phyloP scores from a whole-genome alignment of 2,113 vertebrate genomes.

The Mohoua ochrocephala region DNA sequence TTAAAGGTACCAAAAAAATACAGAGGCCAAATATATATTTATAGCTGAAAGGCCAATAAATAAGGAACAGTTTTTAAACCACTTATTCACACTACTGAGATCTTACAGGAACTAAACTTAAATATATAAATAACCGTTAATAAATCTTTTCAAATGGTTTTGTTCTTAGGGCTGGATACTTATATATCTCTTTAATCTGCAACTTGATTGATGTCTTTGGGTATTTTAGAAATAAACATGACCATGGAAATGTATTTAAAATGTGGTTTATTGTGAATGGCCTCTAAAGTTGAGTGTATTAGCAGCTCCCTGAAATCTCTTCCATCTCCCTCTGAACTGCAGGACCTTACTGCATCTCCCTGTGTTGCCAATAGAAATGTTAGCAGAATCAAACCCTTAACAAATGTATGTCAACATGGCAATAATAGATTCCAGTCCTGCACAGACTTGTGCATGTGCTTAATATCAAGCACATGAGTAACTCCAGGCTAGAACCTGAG shows the following conservation, averaged over 20 bases:
- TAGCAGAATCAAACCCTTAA: slow-evolving; percentile 41
- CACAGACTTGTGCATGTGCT: not conserved
- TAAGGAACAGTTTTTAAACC: not conserved
- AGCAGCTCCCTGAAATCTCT: not conserved
- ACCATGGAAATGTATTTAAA: slow-evolving; percentile 40
- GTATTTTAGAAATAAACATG: slow-evolving; percentile 34
- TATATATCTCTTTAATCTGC: slow-evolving; percentile 6
- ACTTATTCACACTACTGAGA: not conserved
- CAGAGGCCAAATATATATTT: not conserved
- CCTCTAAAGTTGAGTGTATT: not conserved
- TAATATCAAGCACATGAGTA: slow-evolving; percentile 65
- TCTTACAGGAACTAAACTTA: not conserved
- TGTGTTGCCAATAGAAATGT: not conserved
- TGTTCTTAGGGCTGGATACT: not conserved
- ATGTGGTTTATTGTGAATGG: not conserved
- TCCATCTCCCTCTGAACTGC: not conserved
- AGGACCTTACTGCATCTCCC: not conserved
- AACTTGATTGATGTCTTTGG: slow-evolving; percentile 11
- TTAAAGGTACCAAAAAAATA: not conserved
- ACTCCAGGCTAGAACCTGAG: slow-evolving; percentile 65
- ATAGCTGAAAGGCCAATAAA: not conserved
- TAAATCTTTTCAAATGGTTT: slow-evolving; percentile 15
- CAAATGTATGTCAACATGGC: slow-evolving; percentile 52
- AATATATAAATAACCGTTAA: not conserved
- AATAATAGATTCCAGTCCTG: slow-evolving; percentile 56